These are phyloP conservation scores for Xestobium rufovillosum DNA, from an alignment of 2,888 invertebrate species.

Conservation along the genomic window DNA sequence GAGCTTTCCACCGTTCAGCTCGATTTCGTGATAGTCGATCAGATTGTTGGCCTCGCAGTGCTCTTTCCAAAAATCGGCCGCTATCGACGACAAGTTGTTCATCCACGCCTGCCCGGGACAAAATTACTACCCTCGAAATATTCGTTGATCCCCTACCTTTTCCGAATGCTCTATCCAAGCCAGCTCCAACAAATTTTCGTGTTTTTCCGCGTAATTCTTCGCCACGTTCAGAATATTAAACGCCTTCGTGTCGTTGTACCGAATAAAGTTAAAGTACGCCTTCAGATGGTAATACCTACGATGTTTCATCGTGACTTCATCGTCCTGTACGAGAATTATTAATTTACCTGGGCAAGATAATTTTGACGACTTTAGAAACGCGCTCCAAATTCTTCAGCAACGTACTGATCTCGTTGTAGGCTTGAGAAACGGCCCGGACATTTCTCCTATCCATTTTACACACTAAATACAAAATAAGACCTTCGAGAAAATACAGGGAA, in stretches of 20 bases:
- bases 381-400: conserved; percentile 32
- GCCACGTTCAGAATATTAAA: conserved; percentile 42
- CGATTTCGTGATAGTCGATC: conserved; percentile 45
- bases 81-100: conserved; percentile 41
- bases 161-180: conserved; percentile 49
- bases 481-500: conserved; percentile 49
- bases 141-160: conserved; percentile 39
- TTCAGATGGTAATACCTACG: conserved; percentile 46
- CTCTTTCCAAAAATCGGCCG: conserved; percentile 47
- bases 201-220: conserved; percentile 37
- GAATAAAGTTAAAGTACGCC: conserved; percentile 48
- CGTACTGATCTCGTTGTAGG: conserved; percentile 31
- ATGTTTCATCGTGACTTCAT: conserved; percentile 27
- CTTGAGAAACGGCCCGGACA: conserved; percentile 25
- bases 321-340: conserved; percentile 22
- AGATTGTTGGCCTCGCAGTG: conserved; percentile 41
- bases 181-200: conserved; percentile 41
- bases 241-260: conserved; percentile 40
- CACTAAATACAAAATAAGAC: conserved; percentile 48
- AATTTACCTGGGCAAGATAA: conserved; percentile 40
- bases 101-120: conserved; percentile 47
- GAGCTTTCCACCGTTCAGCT: conserved; percentile 35
- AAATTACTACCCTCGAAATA: conserved; percentile 11
- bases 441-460: conserved; percentile 35
- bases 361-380: conserved; percentile 28